Conservation (phyloP, 2,888 invertebrate species). For the Caenorhabditis sinica region DNA sequence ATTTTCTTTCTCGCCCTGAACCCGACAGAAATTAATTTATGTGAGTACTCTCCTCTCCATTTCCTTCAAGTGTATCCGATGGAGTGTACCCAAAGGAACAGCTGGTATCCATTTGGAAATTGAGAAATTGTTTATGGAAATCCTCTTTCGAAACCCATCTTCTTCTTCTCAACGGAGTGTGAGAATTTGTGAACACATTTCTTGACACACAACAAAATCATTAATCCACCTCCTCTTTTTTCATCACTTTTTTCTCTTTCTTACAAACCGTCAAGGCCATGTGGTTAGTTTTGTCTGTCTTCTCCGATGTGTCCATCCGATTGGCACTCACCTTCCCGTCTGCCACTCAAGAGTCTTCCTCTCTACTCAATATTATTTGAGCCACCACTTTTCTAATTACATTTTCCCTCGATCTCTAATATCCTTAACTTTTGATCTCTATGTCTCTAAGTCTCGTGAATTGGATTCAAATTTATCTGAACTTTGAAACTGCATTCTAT, state of each 20-base stretch:
- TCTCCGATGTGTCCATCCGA: neutral
- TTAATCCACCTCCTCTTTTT: neutral
- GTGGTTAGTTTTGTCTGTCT: neutral
- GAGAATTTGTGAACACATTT: conserved; percentile 4
- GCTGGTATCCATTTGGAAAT: conserved; percentile 12
- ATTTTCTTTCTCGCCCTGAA: neutral
- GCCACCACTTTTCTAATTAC: conserved; percentile 64
- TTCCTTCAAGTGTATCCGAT: neutral
- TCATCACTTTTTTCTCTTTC: conserved; percentile 4
- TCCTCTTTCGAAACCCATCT: neutral
- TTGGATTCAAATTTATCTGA: too few species aligned
- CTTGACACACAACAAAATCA: conserved; percentile 15
- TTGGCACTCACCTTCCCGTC: conserved; percentile 29
- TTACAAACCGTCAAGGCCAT: conserved; percentile 31
- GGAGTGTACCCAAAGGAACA: conserved; percentile 7
- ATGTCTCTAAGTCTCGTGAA: conserved; percentile 8
- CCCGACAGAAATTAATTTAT: conserved; percentile 10
- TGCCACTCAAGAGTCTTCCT: conserved; percentile 51
- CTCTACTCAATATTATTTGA: conserved; percentile 17
- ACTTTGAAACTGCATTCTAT: too few species aligned
- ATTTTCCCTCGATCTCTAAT: conserved; percentile 18
- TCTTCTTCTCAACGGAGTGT: neutral
- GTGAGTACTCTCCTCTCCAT: neutral
- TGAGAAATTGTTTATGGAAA: conserved; percentile 7
- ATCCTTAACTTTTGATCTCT: conserved; percentile 21